Conservation (phyloP, 2,888 invertebrate genomes). For the Eilema sororculum region DNA sequence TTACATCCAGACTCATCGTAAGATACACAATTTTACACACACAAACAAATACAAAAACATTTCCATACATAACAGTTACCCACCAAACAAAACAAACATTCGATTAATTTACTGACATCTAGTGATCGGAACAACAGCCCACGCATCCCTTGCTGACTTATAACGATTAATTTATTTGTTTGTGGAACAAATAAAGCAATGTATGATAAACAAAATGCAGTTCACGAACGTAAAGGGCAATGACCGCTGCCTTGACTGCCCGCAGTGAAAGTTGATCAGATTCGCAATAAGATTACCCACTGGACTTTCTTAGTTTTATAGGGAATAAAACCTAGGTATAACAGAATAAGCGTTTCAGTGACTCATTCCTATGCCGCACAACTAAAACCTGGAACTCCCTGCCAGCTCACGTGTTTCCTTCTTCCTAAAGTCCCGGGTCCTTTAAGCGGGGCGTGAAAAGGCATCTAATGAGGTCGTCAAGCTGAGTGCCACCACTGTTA, state of each 20-base stretch:
- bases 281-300: constrained; percentile 23
- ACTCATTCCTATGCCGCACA: no score
- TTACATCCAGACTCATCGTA: no score
- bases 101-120: constrained; percentile 31
- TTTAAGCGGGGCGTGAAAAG: no score
- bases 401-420: no score
- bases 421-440: no score
- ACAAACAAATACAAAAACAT: background rate
- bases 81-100: constrained; percentile 32
- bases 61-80: constrained; percentile 9
- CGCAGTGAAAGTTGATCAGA: constrained; percentile 67
- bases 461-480: no score
- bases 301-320: background rate
- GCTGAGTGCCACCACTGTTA: no score
- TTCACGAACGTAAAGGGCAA: constrained; percentile 48
- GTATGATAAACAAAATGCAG: constrained; percentile 23
- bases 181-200: constrained; percentile 36
- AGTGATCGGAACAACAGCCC: constrained; percentile 14
- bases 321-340: no score
- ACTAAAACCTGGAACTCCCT: no score
- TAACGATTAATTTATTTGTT: background rate
- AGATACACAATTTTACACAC: background rate
- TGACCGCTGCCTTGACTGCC: constrained; percentile 74
- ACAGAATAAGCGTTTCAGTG: no score
- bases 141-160: constrained; percentile 29